Conservation (phyloP, 2,113 vertebrate genomes). For the Psephotus haematonotus region DNA sequence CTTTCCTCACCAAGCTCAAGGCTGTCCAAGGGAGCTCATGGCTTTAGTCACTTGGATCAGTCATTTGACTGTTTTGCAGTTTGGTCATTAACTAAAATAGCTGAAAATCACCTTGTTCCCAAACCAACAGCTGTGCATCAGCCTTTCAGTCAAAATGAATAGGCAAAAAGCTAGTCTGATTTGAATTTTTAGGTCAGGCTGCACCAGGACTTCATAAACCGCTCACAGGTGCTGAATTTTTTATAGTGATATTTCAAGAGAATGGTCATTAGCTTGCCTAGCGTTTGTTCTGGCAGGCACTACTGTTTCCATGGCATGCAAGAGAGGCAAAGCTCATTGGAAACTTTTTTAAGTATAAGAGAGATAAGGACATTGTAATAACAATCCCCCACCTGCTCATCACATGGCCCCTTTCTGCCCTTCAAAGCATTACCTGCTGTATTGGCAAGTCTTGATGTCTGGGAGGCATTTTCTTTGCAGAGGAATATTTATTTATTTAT, state of each 20-base stretch:
- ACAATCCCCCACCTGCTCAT: background rate
- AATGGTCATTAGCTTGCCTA: constrained; percentile 41
- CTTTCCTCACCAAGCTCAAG: background rate
- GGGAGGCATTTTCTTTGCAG: background rate
- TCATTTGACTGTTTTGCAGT: background rate
- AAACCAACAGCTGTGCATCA: background rate
- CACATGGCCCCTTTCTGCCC: background rate
- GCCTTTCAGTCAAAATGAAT: constrained; percentile 12
- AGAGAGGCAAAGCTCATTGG: background rate
- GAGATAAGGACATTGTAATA: constrained; percentile 15
- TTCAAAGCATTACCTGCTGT: background rate
- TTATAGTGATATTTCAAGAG: constrained; percentile 54
- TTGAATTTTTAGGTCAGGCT: constrained; percentile 58
- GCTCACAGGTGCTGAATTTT: constrained; percentile 44
- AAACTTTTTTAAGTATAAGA: background rate
- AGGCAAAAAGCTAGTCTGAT: constrained; percentile 46
- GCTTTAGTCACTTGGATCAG: background rate
- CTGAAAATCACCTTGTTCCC: background rate
- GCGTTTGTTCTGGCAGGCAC: constrained; percentile 46
- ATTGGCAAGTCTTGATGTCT: background rate
- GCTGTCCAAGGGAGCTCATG: background rate
- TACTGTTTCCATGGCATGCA: constrained; percentile 37
- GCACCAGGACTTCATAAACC: constrained; percentile 40
- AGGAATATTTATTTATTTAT: background rate
- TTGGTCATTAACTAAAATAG: background rate